These are phyloP conservation scores for Calephelis perditalis DNA, from an alignment of 2,888 invertebrate species.

Conservation along the genomic window DNA sequence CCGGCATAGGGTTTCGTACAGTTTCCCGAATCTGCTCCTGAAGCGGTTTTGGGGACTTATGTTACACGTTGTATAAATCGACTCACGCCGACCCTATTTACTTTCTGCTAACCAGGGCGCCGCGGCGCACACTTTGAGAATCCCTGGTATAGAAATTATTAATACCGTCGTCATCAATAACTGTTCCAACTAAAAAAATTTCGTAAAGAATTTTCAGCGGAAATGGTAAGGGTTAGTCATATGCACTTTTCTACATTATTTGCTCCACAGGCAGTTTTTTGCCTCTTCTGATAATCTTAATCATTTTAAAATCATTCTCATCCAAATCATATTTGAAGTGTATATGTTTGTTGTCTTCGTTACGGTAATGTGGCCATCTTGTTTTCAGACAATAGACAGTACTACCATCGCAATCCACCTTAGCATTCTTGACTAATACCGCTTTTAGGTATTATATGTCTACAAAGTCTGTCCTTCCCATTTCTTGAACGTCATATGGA, in stretches of 20 bases:
- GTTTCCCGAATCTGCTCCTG: too few relatives aligned
- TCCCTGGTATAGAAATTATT: not conserved
- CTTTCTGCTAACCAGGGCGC: too few relatives aligned
- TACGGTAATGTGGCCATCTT: constrained; percentile 12
- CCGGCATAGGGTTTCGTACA: too few relatives aligned
- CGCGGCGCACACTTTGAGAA: not conserved
- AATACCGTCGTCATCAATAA: not conserved
- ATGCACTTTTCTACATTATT: constrained; percentile 3
- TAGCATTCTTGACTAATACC: not conserved
- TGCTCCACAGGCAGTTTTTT: constrained; percentile 11
- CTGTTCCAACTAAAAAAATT: not conserved
- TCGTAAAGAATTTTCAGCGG: constrained; percentile 10
- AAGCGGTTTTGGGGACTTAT: too few relatives aligned
- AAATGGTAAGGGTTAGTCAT: constrained; percentile 6
- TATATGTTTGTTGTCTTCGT: constrained; percentile 12
- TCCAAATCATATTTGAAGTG: constrained; percentile 14
- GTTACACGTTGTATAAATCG: too few relatives aligned
- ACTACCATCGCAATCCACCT: not conserved
- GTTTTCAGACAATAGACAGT: not conserved
- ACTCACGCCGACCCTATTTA: too few relatives aligned
- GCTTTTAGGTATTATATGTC: not conserved
- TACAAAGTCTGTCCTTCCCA: not conserved
- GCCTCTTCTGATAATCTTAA: constrained; percentile 15
- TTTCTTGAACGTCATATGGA: constrained; percentile 23
- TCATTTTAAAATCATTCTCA: constrained; percentile 12